These are phyloP conservation scores for Phorcus lineatus DNA, from an alignment of 2,888 invertebrate species.

Conservation along the genomic window DNA sequence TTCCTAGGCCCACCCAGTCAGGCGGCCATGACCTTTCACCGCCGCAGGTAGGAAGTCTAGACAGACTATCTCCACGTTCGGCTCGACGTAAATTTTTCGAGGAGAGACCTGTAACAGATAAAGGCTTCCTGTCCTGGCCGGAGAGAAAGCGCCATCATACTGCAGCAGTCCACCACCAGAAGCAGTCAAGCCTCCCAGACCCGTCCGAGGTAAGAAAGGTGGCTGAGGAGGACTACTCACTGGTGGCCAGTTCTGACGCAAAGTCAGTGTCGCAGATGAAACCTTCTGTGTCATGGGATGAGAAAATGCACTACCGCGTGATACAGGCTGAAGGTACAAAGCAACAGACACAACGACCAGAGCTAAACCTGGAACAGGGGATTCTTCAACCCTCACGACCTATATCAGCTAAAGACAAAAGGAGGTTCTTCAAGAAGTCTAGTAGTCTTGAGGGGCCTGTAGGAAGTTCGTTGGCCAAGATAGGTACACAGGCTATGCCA, in stretches of 20 bases:
- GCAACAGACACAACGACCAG: not conserved
- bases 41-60: conserved; percentile 42
- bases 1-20: conserved; percentile 18
- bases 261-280: conserved; percentile 28
- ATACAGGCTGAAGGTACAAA: not conserved
- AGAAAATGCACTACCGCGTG: conserved; percentile 39
- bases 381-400: not conserved
- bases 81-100: conserved; percentile 65
- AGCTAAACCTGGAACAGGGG: not conserved
- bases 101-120: conserved; percentile 29
- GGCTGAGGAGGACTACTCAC: conserved; percentile 42
- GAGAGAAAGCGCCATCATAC: conserved; percentile 40
- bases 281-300: conserved; percentile 45
- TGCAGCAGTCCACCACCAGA: conserved; percentile 28
- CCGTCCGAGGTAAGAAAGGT: conserved; percentile 37
- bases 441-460: conserved; percentile 57
- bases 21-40: conserved; percentile 34
- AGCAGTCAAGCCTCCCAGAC: conserved; percentile 38
- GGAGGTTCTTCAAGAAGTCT: conserved; percentile 51
- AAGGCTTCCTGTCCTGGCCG: conserved; percentile 54
- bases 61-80: conserved; percentile 56
- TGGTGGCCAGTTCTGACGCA: conserved; percentile 25
- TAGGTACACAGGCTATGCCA: conserved; percentile 48
- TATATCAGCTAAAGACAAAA: conserved; percentile 50
- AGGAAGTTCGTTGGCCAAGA: conserved; percentile 48